These are phyloP conservation scores for Tonatia bakeri DNA, from an alignment of 2,113 vertebrate species.

Conservation along the genomic window DNA sequence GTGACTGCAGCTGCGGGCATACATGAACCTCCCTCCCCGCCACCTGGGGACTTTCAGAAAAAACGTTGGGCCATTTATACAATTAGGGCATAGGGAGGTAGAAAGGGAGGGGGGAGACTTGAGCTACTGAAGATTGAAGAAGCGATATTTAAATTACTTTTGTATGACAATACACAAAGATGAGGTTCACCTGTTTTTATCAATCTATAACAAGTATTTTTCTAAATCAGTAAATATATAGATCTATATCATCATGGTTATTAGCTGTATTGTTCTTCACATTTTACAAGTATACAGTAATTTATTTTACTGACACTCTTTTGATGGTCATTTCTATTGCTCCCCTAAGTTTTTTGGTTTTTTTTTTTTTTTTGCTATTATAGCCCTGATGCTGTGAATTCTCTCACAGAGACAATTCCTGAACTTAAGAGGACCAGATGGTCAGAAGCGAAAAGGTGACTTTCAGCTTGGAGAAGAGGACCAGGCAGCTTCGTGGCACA, in stretches of 20 bases:
- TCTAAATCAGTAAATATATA: background rate
- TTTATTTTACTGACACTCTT: background rate
- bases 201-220: background rate
- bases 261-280: background rate
- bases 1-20: background rate
- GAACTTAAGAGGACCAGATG: background rate
- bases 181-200: background rate
- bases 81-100: background rate
- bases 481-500: background rate
- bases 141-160: conserved; percentile 9
- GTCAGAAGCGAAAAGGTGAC: background rate
- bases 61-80: background rate
- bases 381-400: background rate
- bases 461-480: background rate
- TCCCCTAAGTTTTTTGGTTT: background rate
- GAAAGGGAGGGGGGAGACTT: background rate
- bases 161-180: background rate
- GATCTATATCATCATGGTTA: background rate
- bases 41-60: background rate
- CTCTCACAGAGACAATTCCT: background rate
- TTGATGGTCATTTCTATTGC: background rate
- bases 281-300: background rate
- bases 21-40: background rate
- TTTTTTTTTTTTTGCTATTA: background rate
- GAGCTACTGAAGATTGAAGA: background rate